Percentiles rank a stretch among this genome's conserved stretches.
Evolutionary conservation across 2,797 vertebrate species (phyloP).

Genomic region (Dryobates pubescens): DNA sequence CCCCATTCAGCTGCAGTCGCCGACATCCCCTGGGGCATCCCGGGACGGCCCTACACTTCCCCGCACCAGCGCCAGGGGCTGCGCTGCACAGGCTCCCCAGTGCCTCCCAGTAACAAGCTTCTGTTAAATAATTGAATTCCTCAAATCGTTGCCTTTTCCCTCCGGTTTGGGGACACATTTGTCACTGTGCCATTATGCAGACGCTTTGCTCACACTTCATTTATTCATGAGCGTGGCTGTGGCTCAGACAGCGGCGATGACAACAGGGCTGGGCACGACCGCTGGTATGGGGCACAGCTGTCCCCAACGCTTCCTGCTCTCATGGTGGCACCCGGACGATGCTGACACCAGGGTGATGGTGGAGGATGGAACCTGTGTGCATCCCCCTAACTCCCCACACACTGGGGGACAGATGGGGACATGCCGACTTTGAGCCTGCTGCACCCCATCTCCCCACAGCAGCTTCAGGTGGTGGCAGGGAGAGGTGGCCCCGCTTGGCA

Average conservation of each 20-base stretch:
- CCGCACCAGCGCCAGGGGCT: fast-evolving
- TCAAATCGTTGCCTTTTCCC: slow-evolving; percentile 65
- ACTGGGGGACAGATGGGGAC: background rate
- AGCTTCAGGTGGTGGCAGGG: background rate
- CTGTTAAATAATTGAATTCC: slow-evolving; percentile 63
- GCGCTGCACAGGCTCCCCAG: background rate
- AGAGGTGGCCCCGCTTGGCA: fast-evolving
- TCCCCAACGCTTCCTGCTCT: background rate
- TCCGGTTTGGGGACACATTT: slow-evolving; percentile 27
- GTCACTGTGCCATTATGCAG: slow-evolving; percentile 67
- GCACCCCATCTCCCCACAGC: background rate
- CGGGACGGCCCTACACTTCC: fast-evolving
- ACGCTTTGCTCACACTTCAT: slow-evolving; percentile 49
- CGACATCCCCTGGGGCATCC: fast-evolving
- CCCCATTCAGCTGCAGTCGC: fast-evolving
- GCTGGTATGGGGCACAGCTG: background rate
- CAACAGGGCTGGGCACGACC: background rate
- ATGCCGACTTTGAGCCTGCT: fast-evolving
- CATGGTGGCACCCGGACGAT: fast-evolving
- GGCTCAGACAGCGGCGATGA: background rate
- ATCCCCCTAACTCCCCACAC: fast-evolving
- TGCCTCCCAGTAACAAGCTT: slow-evolving; percentile 36
- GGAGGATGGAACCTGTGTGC: background rate
- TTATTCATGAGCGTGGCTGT: slow-evolving; percentile 29
- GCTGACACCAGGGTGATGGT: fast-evolving